These are phyloP conservation scores for Mya arenaria DNA, from an alignment of 1,140 invertebrate species.

Conservation along the genomic window DNA sequence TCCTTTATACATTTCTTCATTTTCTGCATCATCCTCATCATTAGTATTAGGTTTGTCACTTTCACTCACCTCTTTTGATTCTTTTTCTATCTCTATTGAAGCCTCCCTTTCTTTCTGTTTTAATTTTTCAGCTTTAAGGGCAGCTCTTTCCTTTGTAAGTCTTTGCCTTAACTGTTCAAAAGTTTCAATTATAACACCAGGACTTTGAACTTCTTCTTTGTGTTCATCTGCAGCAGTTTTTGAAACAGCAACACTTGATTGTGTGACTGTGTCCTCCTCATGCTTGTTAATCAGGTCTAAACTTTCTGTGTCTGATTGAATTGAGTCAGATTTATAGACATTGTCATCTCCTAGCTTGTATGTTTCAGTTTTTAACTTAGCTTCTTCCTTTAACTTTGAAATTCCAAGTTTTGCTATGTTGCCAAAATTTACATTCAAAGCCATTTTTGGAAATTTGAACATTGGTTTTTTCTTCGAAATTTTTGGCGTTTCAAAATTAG, in stretches of 20 bases:
- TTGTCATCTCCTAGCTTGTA: background rate
- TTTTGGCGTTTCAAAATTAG: background rate
- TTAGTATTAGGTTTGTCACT: background rate
- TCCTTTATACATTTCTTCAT: constrained; percentile 48
- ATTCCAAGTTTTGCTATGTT: constrained; percentile 53
- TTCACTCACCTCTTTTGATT: background rate
- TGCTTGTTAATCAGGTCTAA: no score
- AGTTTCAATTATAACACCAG: constrained; percentile 42
- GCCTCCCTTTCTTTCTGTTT: background rate
- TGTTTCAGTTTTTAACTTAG: background rate
- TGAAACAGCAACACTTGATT: background rate
- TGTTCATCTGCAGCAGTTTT: background rate
- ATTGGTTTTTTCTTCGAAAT: constrained; percentile 38
- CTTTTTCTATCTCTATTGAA: background rate
- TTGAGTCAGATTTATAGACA: no score
- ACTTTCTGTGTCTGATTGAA: no score
- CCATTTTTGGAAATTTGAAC: constrained; percentile 53
- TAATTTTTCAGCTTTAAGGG: constrained; percentile 26
- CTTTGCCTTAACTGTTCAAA: constrained; percentile 45
- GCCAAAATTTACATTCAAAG: constrained; percentile 33
- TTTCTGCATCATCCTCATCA: background rate
- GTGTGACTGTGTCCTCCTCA: no score
- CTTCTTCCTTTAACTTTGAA: constrained; percentile 37
- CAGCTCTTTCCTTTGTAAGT: constrained; percentile 25
- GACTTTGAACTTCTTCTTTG: background rate